Base-by-base conservation (phyloP, 1,140 invertebrate genomes). In the Drosophila nigrodunni region DNA sequence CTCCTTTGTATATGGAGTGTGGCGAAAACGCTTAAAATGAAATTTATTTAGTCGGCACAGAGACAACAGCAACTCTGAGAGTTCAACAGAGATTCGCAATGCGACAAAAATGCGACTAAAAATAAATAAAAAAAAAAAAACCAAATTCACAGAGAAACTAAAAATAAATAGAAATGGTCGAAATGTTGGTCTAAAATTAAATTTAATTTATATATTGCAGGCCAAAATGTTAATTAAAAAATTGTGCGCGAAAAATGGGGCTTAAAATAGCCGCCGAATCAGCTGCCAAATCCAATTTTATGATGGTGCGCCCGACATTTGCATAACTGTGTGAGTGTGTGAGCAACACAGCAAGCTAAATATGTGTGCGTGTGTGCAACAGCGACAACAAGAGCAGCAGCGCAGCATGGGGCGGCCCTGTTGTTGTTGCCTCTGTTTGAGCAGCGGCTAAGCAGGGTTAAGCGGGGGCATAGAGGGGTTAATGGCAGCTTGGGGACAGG, bases 281-380 rank as follows among this genome's bases (percentile, higher is more conserved):
- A 78, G 86, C 80, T 89, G 85, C 85, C 85, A 85, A 89, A 89
- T 90, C 81, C 85, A 90, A 89, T 90, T 89, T 89, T 89, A 89
- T 85, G 81, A 89, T 89, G 81, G 66, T 76, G 78, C 65, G 74
- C 57, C 15, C 70, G 74, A 49, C 85, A 88, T 88, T 83, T 89
- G 86, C 86, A 90, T 86, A 85, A 81, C 78, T 78, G 77, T 77
- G 69, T 78, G 55, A 34, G 55, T 50, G 54, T n/a, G 43, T 47
- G 58, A 62, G 11, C 43, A 74, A 37, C 58, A 62, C 7, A 62
- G 64, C 74, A 50, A 18, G 34, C 2, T 49, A 34, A 30, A 15
- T 46, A 18, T n/a, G 37, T 37, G 57, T n/a, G 35, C 49, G 62
- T 58, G 21, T n/a, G 46, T 47, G 58, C 66, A 69, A 73, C 43